phyloP scores from a whole-genome alignment of 30 jellyfish, hydroid and myxozoan genomes.

The Aurelia aurita region DNA sequence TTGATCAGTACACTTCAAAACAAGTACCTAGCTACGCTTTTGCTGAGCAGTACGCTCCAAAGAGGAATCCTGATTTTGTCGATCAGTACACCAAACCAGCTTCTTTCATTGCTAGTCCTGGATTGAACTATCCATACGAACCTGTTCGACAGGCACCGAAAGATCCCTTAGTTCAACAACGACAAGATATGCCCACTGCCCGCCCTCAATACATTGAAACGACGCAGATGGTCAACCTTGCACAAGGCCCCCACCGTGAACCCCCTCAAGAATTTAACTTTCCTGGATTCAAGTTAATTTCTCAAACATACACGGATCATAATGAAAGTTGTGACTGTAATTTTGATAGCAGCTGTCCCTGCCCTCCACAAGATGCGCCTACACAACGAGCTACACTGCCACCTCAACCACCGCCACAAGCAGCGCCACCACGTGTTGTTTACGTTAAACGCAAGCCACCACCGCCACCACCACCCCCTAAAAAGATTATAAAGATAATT shows the following conservation, averaged over 20 bases:
- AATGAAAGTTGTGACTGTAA: constrained; percentile 55
- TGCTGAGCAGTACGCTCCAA: background rate
- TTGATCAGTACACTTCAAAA: constrained; percentile 22
- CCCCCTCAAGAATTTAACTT: constrained; percentile 65
- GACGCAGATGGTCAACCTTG: constrained; percentile 46
- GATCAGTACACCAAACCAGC: constrained; percentile 36
- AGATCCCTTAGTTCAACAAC: constrained; percentile 35
- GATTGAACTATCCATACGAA: constrained; percentile 25
- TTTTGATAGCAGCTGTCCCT: constrained; percentile 21
- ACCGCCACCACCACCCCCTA: constrained; percentile 36
- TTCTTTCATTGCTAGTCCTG: background rate
- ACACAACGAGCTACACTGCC: constrained; percentile 31
- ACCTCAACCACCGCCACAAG: constrained; percentile 46
- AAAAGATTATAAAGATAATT: background rate
- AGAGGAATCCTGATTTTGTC: constrained; percentile 3
- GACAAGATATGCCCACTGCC: constrained; percentile 59
- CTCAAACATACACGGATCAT: constrained; percentile 60
- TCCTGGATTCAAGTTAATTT: constrained; percentile 57
- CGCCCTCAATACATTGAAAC: constrained; percentile 45
- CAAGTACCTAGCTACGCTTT: too few relatives aligned
- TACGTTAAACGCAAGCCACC: constrained; percentile 1
- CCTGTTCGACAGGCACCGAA: background rate
- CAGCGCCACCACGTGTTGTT: constrained; percentile 20
- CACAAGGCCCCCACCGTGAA: constrained; percentile 61
- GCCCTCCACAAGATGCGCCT: constrained; percentile 17